Evolutionary conservation across 2,888 invertebrate species (phyloP).

Genomic region (Gasteruption jaculator): DNA sequence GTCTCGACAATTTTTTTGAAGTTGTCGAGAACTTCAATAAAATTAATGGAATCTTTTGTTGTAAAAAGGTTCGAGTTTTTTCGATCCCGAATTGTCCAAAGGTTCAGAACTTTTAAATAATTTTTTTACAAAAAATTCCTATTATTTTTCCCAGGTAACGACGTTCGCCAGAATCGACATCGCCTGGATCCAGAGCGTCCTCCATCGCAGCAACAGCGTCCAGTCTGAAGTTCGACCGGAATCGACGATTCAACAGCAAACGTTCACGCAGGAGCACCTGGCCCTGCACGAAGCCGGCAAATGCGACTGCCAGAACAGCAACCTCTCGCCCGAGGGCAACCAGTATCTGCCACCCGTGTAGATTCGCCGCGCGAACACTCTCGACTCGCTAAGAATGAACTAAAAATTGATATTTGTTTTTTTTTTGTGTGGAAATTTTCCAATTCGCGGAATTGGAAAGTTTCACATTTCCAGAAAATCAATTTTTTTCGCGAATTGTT

Average conservation of each 20-base stretch:
- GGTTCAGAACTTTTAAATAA: conserved; percentile 1
- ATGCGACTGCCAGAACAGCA: conserved; percentile 38
- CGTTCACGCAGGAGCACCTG: background rate
- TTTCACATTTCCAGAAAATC: too few species aligned
- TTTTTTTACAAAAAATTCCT: background rate
- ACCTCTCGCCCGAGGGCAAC: conserved; percentile 25
- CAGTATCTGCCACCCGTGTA: conserved; percentile 30
- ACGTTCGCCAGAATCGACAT: conserved; percentile 39
- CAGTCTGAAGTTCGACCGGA: background rate
- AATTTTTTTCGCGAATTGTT: too few species aligned
- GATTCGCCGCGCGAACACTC: conserved; percentile 12
- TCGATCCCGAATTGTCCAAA: background rate
- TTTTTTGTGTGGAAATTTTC: too few species aligned
- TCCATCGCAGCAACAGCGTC: conserved; percentile 20
- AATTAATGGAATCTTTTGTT: background rate
- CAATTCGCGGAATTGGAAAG: too few species aligned
- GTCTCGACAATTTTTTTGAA: background rate
- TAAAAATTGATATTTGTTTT: too few species aligned
- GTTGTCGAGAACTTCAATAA: background rate
- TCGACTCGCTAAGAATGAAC: too few species aligned
- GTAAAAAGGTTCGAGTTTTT: too few species aligned
- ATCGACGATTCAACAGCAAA: background rate
- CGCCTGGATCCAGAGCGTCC: conserved; percentile 34
- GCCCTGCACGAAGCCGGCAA: conserved; percentile 16
- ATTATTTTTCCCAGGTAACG: conserved; percentile 34